Evolutionary conservation across 2,113 vertebrate species (phyloP), one percentile per base, ranked within the genome.

Genomic region (Arvicanthis niloticus): DNA sequence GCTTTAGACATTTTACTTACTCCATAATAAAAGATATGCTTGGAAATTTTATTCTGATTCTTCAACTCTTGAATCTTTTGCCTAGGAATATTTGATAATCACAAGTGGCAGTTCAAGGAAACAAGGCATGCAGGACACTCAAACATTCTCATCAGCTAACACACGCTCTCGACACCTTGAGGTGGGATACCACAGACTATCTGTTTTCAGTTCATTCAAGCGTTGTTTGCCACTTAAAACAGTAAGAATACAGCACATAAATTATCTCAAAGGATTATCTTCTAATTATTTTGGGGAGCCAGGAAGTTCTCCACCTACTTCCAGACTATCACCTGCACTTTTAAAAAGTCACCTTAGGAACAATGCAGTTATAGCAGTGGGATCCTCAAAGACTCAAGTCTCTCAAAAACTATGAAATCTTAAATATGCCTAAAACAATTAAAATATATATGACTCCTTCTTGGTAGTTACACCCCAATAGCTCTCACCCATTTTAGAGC

Each of bases 161-260:
- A 88, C 29, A 91, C 73, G 80, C 40, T 89, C 53, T 86, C 67
- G 42, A 81, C 16, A 89, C 53, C 84, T 56, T 87, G 92, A 97
- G 86, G 53, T 5, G 15, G 89, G 51, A 56, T 8, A 1, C 19
- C 93, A 97, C 91, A 7, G 24, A 86, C 12, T 82, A 37, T 45
- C 95, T 85, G 26, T 70, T 96, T 94, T 62, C 70, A 98, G 70
- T 87, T 3, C 93, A 94, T 37, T 65, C 26, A 94, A 60, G 67
- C 60, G 19, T 93, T 96, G 9, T 45, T 89, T 42, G 60, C 93
- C 96, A 22, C 76, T 80, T 89, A 58, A 93, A 91, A 88, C 4
- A 73, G 78, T 16, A 40, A 80, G 70, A 95, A 95, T 19, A 75
- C 0, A 65, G 21, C 67, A 89, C 65, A 85, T 37, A 85, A 84